These are phyloP conservation scores for Oasisia sp. DNA, from an alignment of 2,888 invertebrate species.

Conservation along the genomic window DNA sequence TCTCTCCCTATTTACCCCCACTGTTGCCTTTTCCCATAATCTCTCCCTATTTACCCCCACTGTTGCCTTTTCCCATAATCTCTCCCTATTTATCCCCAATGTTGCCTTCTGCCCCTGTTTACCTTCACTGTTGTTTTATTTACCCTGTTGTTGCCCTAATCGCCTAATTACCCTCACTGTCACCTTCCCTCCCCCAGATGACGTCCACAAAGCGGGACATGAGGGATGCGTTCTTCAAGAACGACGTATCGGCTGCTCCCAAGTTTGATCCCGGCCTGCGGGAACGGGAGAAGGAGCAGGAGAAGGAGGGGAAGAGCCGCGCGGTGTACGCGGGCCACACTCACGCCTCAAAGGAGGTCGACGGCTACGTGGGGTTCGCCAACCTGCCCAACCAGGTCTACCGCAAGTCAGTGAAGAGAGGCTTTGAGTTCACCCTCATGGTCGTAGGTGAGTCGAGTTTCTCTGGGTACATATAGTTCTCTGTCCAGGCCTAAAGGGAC, in stretches of 20 bases:
- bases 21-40: too few species aligned
- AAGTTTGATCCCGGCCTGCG: not conserved
- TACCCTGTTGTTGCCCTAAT: not conserved
- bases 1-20: too few species aligned
- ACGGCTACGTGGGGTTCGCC: conserved; percentile 44
- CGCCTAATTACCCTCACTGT: not conserved
- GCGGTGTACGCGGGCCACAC: not conserved
- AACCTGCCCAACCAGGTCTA: conserved; percentile 45
- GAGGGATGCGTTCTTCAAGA: conserved; percentile 17
- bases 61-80: too few species aligned
- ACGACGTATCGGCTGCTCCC: not conserved
- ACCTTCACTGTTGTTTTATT: too few species aligned
- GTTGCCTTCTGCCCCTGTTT: too few species aligned
- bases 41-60: too few species aligned
- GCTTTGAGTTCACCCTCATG: conserved; percentile 47
- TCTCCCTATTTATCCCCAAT: too few species aligned
- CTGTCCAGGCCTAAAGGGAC: too few species aligned
- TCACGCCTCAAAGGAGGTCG: conserved; percentile 19
- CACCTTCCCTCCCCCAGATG: not conserved
- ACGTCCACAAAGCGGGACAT: not conserved
- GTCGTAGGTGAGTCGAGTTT: conserved; percentile 42
- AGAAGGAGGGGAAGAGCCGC: not conserved
- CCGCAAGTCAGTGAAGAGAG: conserved; percentile 44
- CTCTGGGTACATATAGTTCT: not conserved
- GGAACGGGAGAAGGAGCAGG: not conserved